phyloP scores from a whole-genome alignment of 1,140 invertebrate genomes.

The Phortica variegata region DNA sequence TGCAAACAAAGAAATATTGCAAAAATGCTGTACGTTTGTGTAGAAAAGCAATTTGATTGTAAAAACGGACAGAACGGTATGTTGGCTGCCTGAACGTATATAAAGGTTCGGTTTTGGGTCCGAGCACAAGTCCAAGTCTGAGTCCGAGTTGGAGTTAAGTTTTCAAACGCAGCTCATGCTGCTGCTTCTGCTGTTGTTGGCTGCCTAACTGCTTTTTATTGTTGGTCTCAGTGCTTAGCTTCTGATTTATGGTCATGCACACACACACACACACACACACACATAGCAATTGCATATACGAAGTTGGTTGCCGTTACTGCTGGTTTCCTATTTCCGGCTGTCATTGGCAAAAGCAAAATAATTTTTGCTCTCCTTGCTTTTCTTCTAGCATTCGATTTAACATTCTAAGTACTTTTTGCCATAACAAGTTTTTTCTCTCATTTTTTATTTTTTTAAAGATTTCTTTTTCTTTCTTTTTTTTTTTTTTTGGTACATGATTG shows the following conservation, averaged over 20 bases:
- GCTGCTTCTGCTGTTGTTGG: slow-evolving; percentile 6
- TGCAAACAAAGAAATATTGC: slow-evolving; percentile 47
- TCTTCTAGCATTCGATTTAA: slow-evolving; percentile 11
- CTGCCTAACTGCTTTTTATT: slow-evolving; percentile 24
- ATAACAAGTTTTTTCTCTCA: too few relatives aligned
- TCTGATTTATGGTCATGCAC: slow-evolving; percentile 43
- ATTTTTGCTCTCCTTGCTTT: slow-evolving; percentile 36
- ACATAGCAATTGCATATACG: slow-evolving; percentile 1
- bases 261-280: slow-evolving; percentile 8
- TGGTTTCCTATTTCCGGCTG: slow-evolving; percentile 47
- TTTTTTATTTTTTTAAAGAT: background rate
- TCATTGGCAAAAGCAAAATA: slow-evolving; percentile 50
- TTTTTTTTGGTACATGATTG: slow-evolving; percentile 20
- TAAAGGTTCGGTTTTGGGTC: slow-evolving; percentile 11
- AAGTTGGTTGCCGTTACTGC: slow-evolving; percentile 39
- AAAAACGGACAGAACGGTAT: slow-evolving; percentile 30
- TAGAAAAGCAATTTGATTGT: slow-evolving; percentile 40
- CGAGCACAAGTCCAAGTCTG: slow-evolving; percentile 25
- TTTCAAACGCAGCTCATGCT: too few relatives aligned
- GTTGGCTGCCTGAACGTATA: background rate
- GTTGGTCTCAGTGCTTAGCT: slow-evolving; percentile 46
- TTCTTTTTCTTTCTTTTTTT: background rate
- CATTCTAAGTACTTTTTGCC: too few relatives aligned
- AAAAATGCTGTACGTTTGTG: too few relatives aligned
- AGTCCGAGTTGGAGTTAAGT: too few relatives aligned